Conservation (phyloP, 2,888 invertebrate species). For the Macrophya annulata region DNA sequence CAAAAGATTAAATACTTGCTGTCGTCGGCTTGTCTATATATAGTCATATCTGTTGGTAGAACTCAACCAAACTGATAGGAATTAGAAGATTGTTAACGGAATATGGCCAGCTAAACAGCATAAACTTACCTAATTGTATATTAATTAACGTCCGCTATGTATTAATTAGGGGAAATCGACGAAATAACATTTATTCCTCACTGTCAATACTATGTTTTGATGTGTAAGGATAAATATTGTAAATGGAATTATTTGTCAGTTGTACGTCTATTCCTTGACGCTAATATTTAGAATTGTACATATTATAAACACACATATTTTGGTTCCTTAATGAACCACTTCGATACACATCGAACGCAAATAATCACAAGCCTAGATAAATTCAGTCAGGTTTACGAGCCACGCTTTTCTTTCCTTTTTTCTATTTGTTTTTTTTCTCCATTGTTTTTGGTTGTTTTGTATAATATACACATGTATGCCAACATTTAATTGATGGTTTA, state of each 20-base stretch:
- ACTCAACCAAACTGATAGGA: constrained; percentile 48
- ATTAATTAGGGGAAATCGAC: constrained; percentile 30
- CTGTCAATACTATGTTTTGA: constrained; percentile 58
- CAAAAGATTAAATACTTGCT: constrained; percentile 3
- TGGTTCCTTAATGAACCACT: constrained; percentile 26
- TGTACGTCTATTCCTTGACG: constrained; percentile 55
- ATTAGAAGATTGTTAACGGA: constrained; percentile 50
- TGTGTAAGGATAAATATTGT: constrained; percentile 46
- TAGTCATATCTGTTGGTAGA: background rate
- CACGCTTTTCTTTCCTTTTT: constrained; percentile 37
- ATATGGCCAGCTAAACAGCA: constrained; percentile 55
- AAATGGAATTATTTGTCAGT: constrained; percentile 56
- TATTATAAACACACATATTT: constrained; percentile 54
- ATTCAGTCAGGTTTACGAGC: constrained; percentile 30
- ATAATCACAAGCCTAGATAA: constrained; percentile 42
- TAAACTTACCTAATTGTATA: constrained; percentile 53
- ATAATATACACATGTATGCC: background rate
- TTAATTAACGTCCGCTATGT: constrained; percentile 61
- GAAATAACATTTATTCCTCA: constrained; percentile 59
- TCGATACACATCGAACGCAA: constrained; percentile 47
- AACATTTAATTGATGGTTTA: constrained; percentile 17
- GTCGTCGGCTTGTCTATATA: background rate
- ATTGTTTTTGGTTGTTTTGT: background rate
- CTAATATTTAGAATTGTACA: constrained; percentile 61
- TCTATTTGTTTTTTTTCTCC: background rate